Evolutionary conservation across 2,113 vertebrate genomes (phyloP).

Genomic region (Callorhinus ursinus): DNA sequence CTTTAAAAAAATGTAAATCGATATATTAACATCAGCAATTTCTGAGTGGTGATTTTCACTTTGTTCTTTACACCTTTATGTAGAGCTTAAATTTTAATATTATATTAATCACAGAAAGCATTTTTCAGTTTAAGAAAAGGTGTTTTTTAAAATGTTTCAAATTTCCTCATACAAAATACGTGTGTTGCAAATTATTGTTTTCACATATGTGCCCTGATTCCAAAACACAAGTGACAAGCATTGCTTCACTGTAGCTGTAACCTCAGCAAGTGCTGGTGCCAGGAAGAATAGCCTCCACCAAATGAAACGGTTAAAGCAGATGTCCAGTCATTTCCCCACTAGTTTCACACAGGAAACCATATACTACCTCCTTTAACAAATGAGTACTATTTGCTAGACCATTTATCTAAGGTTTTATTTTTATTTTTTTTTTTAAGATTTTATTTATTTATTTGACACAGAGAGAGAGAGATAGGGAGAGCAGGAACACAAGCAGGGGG

Average conservation of each 20-base stretch:
- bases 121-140: conserved; percentile 15
- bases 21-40: not conserved
- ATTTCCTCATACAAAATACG: not conserved
- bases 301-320: not conserved
- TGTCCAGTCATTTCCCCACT: not conserved
- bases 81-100: not conserved
- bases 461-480: too few relatives aligned
- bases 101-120: not conserved
- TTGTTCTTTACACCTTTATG: not conserved
- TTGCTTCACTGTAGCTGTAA: not conserved
- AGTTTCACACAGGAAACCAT: not conserved
- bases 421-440: too few relatives aligned
- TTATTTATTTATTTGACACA: too few relatives aligned
- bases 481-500: too few relatives aligned
- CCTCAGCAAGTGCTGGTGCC: too few relatives aligned
- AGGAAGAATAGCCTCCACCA: not conserved
- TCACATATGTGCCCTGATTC: not conserved
- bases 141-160: not conserved
- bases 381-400: not conserved
- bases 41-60: not conserved
- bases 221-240: not conserved
- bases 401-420: not conserved
- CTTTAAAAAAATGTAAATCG: not conserved
- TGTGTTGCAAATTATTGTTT: not conserved
- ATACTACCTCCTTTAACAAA: not conserved